Base-by-base conservation (phyloP, 2,888 invertebrate genomes). In the Tetragonisca angustula region DNA sequence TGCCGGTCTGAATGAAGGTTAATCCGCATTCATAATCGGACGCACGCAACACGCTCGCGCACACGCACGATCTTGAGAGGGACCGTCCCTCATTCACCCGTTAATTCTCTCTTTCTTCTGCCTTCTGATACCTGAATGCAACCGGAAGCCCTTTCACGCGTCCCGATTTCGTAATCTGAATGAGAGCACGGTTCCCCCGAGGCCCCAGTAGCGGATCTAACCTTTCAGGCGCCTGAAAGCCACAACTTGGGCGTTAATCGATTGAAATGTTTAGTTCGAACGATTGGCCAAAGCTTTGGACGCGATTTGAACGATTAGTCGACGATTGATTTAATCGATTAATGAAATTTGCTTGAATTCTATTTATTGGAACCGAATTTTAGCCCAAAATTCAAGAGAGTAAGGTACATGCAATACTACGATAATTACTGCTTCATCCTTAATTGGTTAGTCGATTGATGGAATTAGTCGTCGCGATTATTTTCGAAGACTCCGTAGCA, bases 71-170 rank as follows among this genome's bases (percentile, higher is more conserved):
- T 68, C 82, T 73, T 75, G 36, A 73, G 11, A 9, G 68, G 64
- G 62, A 64, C 81, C 70, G 79, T 86, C 65, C 49, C 61, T 71
- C 86, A 90, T 93, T 93, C 91, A 90, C 72, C 86, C 87, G 88
- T 90, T 93, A 93, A 93, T 93, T 93, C 92, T 89, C 88, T 91
- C 91, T 91, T 92, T 93, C 92, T 93, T 92, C 86, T 54, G 79
- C 76, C 76, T 68, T 56, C 68, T 64, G 83, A 83, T 83, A 84
- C 80, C 87, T 92, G 89, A 92, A 92, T 92, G 90, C 87, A 79
- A 89, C 92, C 93, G 93, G 93, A 93, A 93, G 91, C 91, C 89
- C 90, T 93, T 94, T 94, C 93, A 93, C 89, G 90, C 87, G 91
- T 90, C 87, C 91, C 87, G 91, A 93, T 92, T 92, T 91, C 84